Conservation (phyloP, 2,797 vertebrate genomes). For the Xerus rutilus region DNA sequence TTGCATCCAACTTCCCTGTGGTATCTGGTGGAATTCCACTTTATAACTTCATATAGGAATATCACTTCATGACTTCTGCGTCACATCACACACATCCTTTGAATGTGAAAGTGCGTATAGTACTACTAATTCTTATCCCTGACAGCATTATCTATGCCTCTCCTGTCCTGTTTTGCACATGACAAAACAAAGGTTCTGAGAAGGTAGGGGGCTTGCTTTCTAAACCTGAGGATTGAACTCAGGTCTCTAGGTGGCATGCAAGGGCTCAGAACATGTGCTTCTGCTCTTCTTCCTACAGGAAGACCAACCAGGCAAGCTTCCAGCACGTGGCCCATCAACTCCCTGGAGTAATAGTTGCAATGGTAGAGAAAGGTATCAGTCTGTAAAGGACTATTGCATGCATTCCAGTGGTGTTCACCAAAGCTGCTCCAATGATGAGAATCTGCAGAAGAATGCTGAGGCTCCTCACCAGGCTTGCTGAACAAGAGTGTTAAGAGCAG, state of each 20-base stretch:
- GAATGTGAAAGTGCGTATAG: too few species aligned
- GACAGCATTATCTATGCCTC: not conserved
- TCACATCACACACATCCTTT: too few species aligned
- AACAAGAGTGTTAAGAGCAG: not conserved
- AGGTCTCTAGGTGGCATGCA: not conserved
- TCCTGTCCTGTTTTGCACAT: not conserved
- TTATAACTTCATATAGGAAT: not conserved
- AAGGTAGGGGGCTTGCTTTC: not conserved
- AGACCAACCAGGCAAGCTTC: not conserved
- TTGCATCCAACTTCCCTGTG: rapidly evolving
- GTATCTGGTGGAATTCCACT: not conserved
- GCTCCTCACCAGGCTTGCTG: not conserved
- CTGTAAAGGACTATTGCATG: rapidly evolving
- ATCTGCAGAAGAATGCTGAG: too few species aligned
- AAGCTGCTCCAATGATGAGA: not conserved
- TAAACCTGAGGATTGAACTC: not conserved
- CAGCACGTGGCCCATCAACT: rapidly evolving
- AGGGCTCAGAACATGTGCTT: not conserved
- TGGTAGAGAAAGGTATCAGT: rapidly evolving
- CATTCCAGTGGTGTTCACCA: not conserved
- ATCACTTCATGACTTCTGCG: rapidly evolving
- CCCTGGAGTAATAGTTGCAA: not conserved
- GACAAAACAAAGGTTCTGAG: not conserved
- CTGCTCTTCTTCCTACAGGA: not conserved
- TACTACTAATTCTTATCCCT: not conserved